These are phyloP conservation scores for Bolinopsis microptera DNA, from an alignment of 37 sponge, comb jelly and placozoan species.

Conservation along the genomic window DNA sequence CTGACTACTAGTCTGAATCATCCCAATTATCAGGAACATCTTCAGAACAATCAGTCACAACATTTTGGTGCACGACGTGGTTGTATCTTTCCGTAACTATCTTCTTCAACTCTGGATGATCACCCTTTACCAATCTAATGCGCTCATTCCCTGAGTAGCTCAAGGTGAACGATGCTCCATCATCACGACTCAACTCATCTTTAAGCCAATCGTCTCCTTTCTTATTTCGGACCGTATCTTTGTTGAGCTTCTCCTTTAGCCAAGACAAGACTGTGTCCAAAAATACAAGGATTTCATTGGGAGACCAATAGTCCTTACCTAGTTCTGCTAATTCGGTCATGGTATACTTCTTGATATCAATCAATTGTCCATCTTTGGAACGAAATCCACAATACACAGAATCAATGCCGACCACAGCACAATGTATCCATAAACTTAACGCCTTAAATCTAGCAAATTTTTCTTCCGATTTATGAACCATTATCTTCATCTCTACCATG, in stretches of 20 bases:
- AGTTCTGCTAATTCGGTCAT: neutral
- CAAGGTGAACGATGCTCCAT: slow-evolving; percentile 9
- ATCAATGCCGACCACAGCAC: neutral
- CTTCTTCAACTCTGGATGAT: neutral
- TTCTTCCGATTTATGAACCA: neutral
- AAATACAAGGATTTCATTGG: neutral
- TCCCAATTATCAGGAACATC: neutral
- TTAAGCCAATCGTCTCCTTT: neutral
- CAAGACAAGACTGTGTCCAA: neutral
- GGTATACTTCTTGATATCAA: neutral
- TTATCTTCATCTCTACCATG: neutral
- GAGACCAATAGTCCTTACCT: neutral
- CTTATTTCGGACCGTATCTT: neutral
- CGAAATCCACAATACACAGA: neutral
- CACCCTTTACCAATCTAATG: neutral
- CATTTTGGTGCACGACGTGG: no score
- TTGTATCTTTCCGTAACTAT: neutral
- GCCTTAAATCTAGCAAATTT: neutral
- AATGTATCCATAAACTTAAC: neutral
- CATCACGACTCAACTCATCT: neutral
- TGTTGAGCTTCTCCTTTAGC: neutral
- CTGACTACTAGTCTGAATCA: neutral
- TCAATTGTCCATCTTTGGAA: neutral
- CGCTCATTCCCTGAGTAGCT: no score
- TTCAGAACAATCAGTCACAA: neutral